These are phyloP conservation scores for Spea multiplicata DNA, from an alignment of 2,113 vertebrate species.

Conservation along the genomic window DNA sequence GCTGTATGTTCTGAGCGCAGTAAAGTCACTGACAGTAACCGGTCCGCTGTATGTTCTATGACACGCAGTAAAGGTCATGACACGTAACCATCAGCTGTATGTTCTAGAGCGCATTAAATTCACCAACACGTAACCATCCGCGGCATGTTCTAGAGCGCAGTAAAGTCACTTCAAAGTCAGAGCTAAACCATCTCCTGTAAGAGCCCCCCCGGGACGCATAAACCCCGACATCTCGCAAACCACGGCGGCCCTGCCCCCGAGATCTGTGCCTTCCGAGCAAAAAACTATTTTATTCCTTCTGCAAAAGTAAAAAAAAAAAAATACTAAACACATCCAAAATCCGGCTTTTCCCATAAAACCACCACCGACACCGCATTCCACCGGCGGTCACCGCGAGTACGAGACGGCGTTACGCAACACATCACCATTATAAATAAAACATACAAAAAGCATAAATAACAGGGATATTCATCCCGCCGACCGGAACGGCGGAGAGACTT, in stretches of 20 bases:
- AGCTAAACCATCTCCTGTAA: background rate
- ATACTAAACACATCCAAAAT: no score
- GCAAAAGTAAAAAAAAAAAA: no score
- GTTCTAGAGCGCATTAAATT: conserved; percentile 4
- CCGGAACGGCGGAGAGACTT: background rate
- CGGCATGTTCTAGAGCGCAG: background rate
- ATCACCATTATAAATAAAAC: conserved; percentile 14
- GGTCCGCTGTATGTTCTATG: background rate
- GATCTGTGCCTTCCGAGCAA: background rate
- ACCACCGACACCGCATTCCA: no score
- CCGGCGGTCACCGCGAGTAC: no score
- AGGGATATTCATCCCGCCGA: conserved; percentile 11
- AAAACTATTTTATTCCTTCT: background rate
- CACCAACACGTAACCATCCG: background rate
- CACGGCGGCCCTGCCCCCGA: background rate
- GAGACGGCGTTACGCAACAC: background rate
- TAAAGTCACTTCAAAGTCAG: conserved; percentile 13
- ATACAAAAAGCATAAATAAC: conserved; percentile 5
- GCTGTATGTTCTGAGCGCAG: no score
- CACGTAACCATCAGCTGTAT: background rate
- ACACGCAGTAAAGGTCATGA: conserved; percentile 6
- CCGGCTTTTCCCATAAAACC: no score
- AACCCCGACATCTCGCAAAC: background rate
- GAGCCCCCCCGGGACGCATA: background rate
- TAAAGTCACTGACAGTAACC: no score